phyloP scores from a whole-genome alignment of 2,888 invertebrate species.

The Mayetiola destructor region DNA sequence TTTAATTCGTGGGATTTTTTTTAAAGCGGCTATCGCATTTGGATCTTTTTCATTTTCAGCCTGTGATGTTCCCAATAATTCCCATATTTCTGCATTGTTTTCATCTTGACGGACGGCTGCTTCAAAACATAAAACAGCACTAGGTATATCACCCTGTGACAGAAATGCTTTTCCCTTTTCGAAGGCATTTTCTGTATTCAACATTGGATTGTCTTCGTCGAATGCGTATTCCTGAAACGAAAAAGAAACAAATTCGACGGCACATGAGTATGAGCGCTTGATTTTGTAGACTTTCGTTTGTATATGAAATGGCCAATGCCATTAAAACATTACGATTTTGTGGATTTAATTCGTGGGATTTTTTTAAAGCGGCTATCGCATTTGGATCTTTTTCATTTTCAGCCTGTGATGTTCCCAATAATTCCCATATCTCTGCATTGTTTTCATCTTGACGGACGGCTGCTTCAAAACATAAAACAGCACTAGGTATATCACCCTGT shows the following conservation, averaged over 20 bases:
- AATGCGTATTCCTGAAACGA: constrained; percentile 66
- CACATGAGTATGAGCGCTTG: too few species aligned
- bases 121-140: constrained; percentile 92
- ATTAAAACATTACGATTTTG: constrained; percentile 71
- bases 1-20: constrained; percentile 68
- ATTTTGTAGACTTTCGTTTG: constrained; percentile 87
- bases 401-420: constrained; percentile 82
- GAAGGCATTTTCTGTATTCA: constrained; percentile 59
- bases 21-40: constrained; percentile 79
- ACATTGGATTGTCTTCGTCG: constrained; percentile 73
- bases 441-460: constrained; percentile 72
- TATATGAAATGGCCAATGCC: constrained; percentile 84
- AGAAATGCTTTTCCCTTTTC: constrained; percentile 74
- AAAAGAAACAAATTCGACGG: too few species aligned
- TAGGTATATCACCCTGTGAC: constrained; percentile 78
- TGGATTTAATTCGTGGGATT: constrained; percentile 66
- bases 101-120: constrained; percentile 78
- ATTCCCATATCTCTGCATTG: constrained; percentile 71
- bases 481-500: constrained; percentile 85
- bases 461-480: constrained; percentile 91
- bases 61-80: constrained; percentile 76
- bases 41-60: constrained; percentile 96
- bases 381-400: constrained; percentile 93
- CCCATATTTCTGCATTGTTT: constrained; percentile 71
- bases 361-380: constrained; percentile 82